phyloP scores from a whole-genome alignment of 2,113 vertebrate genomes.

The Phrynocephalus versicolor region DNA sequence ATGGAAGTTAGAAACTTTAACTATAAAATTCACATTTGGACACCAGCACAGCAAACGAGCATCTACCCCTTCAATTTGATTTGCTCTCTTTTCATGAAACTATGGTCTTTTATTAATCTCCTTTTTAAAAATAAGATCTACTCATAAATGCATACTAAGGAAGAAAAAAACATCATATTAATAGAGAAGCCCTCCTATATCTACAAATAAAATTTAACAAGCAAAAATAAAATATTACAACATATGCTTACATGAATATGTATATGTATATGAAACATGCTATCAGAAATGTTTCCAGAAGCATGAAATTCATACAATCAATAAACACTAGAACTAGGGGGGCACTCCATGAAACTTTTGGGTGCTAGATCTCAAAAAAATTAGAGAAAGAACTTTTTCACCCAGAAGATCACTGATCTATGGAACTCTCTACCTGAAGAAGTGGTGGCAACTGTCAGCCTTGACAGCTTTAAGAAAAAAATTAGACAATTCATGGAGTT shows the following conservation, averaged over 20 bases:
- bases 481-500: no score
- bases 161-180: background rate
- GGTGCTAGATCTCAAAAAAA: no score
- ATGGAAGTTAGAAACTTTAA: background rate
- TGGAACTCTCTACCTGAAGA: no score
- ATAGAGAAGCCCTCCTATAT: background rate
- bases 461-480: no score
- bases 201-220: background rate
- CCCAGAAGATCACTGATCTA: no score
- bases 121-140: background rate
- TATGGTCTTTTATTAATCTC: background rate
- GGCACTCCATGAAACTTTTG: no score
- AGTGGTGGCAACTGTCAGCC: no score
- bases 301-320: background rate
- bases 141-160: background rate
- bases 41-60: background rate
- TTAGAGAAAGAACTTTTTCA: no score
- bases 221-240: background rate
- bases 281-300: background rate
- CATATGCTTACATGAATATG: no score
- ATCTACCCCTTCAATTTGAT: background rate
- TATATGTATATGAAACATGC: background rate
- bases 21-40: background rate
- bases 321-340: background rate
- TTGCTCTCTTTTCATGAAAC: background rate